Evolutionary conservation across 2,113 vertebrate genomes (phyloP), one percentile per base, ranked within the genome.

Genomic region (Sinocyclocheilus maitianheensis): DNA sequence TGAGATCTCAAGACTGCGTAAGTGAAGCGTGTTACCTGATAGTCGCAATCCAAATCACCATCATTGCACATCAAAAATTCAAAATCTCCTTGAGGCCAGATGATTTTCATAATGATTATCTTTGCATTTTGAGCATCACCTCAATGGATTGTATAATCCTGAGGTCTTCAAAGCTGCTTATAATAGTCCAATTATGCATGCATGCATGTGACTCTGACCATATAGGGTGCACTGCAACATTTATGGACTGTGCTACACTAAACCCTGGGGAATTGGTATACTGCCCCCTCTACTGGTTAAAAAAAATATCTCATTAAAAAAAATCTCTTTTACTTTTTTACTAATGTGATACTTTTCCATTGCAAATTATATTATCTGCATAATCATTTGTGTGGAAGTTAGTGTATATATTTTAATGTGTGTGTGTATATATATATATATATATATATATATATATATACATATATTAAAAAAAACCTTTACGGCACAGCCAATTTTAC

Each of bases 241-340:
- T 55, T 46, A 75, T 75, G 72, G 18, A 60, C 34, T 3, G 14
- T 7, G 0, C 14, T 62, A n/a, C 20, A 22, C 58, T 10, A 40
- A 62, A 62, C 79, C 58, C 60, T 48, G n/a, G 12, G 60, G 60
- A 81, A 65, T 67, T 20, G 60, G 60, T 48, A 3, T 16, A 48
- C 20, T 48, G 43, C 79, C 40, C 79, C 79, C 60, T 81, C 79
- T 81, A 48, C 60, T 67, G 60, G 79, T 81, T 81, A 81, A 48
- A 81, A 14, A 13, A 46, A 63, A 4, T 18, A 63, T 43, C 63
- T 43, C 4, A 60, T 20, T 40, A 30, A 26, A 3, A 9, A n/a
- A 5, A 13, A 4, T 14, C 48, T 62, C 1, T 24, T 65, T 67
- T 67, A 4, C 26, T 14, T 34, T 5, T 69, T 34, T 69, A 69